Conservation (phyloP, 1,140 invertebrate genomes). For the Ceratoteleas bidentatus region DNA sequence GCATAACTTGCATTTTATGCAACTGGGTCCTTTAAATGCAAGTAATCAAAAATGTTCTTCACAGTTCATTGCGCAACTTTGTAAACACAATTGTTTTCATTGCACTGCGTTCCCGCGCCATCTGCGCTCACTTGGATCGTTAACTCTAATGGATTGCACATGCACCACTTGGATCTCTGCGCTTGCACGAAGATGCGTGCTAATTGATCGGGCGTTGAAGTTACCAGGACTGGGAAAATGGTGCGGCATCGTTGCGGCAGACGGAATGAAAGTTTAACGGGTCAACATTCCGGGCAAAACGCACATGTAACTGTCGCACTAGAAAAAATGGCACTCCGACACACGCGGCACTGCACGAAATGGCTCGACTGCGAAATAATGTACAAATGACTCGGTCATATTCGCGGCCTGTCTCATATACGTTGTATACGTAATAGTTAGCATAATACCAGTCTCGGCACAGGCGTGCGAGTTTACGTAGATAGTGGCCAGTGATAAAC, state of each 20-base stretch:
- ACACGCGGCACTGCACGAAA: constrained; percentile 40
- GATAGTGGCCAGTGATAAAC: constrained; percentile 49
- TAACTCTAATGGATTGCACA: background rate
- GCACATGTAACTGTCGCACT: constrained; percentile 9
- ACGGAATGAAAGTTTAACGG: constrained; percentile 14
- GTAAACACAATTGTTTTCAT: too few species aligned
- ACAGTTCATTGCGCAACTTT: too few species aligned
- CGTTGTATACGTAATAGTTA: constrained; percentile 57
- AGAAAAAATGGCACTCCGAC: constrained; percentile 6
- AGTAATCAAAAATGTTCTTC: too few species aligned
- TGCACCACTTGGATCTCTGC: background rate
- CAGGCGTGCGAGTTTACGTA: constrained; percentile 25
- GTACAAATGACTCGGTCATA: constrained; percentile 47
- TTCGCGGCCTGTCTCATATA: constrained; percentile 45
- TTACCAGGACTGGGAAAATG: background rate
- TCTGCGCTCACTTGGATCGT: too few species aligned
- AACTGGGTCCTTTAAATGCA: too few species aligned
- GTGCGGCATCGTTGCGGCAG: background rate
- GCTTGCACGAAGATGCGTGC: background rate
- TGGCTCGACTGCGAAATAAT: constrained; percentile 41
- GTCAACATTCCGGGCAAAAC: constrained; percentile 12
- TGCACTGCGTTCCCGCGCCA: too few species aligned
- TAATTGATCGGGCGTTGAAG: constrained; percentile 6
- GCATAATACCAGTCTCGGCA: constrained; percentile 41
- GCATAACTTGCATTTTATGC: too few species aligned